Percentiles rank a stretch among this genome's conserved stretches.
phyloP scores from a whole-genome alignment of 1,140 invertebrate genomes.

The Neotoxoptera formosana region DNA sequence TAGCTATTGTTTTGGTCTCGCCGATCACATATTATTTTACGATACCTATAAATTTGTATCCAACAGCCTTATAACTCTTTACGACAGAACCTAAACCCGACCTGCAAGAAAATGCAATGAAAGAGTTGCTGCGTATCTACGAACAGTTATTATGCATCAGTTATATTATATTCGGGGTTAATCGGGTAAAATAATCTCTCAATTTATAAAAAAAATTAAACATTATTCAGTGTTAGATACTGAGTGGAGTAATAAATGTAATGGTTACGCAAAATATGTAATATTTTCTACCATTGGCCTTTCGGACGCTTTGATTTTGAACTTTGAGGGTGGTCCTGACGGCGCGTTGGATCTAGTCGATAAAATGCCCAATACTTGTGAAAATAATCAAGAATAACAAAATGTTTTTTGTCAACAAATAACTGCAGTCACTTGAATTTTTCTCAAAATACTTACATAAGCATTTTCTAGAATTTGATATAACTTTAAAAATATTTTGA shows the following conservation, averaged over 20 bases:
- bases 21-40: not conserved
- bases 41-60: not conserved
- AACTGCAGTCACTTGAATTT: no score
- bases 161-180: not conserved
- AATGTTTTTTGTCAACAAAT: no score
- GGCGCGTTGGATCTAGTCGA: no score
- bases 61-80: not conserved
- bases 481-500: no score
- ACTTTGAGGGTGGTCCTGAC: not conserved
- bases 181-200: not conserved
- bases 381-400: no score
- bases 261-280: no score
- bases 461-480: no score
- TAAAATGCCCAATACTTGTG: not conserved
- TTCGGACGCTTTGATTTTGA: not conserved
- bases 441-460: no score
- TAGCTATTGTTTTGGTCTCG: not conserved
- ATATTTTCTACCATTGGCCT: no score
- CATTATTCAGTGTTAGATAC: not conserved
- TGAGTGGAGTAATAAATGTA: not conserved
- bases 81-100: not conserved
- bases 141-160: not conserved
- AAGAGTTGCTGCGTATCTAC: not conserved
- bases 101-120: not conserved
- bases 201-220: no score